Evolutionary conservation across 2,888 invertebrate species (phyloP).

Genomic region (Oscheius sp.): DNA sequence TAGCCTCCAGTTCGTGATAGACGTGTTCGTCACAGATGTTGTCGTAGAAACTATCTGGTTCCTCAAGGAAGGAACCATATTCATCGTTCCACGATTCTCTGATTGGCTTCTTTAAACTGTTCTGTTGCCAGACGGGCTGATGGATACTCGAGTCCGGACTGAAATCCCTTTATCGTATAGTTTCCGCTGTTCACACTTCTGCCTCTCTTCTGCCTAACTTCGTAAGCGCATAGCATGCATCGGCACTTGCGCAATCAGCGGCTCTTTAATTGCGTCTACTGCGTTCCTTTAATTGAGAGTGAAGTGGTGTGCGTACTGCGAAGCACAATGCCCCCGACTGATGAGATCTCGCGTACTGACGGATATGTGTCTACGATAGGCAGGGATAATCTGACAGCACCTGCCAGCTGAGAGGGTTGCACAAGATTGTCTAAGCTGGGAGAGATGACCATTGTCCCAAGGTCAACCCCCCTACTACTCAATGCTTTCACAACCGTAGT

Average conservation of each 20-base stretch:
- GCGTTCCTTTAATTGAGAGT: slow-evolving; percentile 11
- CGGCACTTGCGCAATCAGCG: slow-evolving; percentile 27
- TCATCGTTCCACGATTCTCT: slow-evolving; percentile 30
- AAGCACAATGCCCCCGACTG: neutral
- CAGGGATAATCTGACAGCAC: slow-evolving; percentile 16
- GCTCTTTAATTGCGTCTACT: slow-evolving; percentile 16
- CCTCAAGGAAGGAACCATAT: slow-evolving; percentile 24
- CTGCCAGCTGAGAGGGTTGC: slow-evolving; percentile 10
- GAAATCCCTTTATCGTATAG: slow-evolving; percentile 15
- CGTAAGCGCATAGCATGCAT: slow-evolving; percentile 1
- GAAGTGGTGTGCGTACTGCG: slow-evolving; percentile 11
- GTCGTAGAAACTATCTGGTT: slow-evolving; percentile 18
- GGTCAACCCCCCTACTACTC: neutral
- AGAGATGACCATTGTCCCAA: neutral
- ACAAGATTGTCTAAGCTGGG: slow-evolving; percentile 4
- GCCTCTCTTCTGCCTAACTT: neutral
- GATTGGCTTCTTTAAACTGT: neutral
- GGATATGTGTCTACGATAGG: neutral
- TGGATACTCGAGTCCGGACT: slow-evolving; percentile 33
- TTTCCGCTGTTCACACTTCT: neutral
- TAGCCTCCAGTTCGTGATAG: slow-evolving; percentile 47
- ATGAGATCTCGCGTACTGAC: slow-evolving; percentile 3
- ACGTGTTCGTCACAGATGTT: slow-evolving; percentile 37
- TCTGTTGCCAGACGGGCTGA: slow-evolving; percentile 24
- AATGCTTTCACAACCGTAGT: neutral